These are phyloP conservation scores for Hydrotaea diabolus DNA, from an alignment of 2,888 invertebrate genomes.

Conservation along the genomic window DNA sequence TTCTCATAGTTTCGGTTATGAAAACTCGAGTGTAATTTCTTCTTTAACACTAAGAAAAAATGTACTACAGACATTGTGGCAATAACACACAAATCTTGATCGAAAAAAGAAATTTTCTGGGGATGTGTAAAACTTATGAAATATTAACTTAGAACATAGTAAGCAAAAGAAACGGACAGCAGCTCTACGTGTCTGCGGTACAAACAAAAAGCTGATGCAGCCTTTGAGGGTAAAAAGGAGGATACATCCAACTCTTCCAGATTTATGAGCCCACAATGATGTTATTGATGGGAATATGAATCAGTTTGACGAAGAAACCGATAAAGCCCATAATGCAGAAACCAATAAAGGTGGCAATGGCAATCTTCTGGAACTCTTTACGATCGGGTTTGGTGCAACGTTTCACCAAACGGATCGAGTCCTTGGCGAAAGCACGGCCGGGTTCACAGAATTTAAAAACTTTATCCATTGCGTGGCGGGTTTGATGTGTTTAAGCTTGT, in stretches of 20 bases:
- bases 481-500: no score
- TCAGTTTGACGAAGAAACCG: constrained; percentile 99
- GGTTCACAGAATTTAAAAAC: no score
- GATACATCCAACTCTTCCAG: constrained; percentile 34
- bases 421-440: no score
- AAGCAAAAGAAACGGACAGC: constrained; percentile 49
- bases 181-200: no score
- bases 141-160: constrained; percentile 49
- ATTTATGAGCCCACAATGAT: constrained; percentile 93
- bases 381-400: constrained; percentile 99
- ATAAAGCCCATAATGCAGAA: constrained; percentile 99
- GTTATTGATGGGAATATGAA: constrained; percentile 99
- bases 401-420: no score
- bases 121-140: constrained; percentile 51
- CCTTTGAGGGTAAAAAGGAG: constrained; percentile 49
- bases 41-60: constrained; percentile 50
- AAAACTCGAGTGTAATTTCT: constrained; percentile 48
- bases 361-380: constrained; percentile 99
- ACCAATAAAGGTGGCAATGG: constrained; percentile 99
- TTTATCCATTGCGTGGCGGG: no score
- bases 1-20: constrained; percentile 15
- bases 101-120: constrained; percentile 3
- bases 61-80: constrained; percentile 35
- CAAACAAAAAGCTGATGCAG: constrained; percentile 65
- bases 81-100: constrained; percentile 50